Percentiles rank a stretch among this genome's conserved stretches.
phyloP scores from a whole-genome alignment of 2,797 vertebrate species.

The Antrozous pallidus region DNA sequence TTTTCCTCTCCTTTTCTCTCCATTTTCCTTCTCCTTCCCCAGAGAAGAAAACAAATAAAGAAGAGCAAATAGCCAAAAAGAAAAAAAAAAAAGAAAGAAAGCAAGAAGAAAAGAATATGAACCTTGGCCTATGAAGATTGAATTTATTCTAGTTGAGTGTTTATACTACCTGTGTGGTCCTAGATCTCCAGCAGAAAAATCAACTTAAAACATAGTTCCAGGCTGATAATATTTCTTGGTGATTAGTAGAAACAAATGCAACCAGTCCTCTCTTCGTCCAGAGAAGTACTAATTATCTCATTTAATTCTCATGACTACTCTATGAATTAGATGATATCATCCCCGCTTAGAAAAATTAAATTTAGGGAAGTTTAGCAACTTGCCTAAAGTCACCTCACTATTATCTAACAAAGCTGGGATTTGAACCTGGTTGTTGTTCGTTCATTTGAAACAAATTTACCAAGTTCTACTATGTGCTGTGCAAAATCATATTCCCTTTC shows the following conservation, averaged over 20 bases:
- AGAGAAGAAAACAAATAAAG: no score
- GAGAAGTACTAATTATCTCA: constrained; percentile 17
- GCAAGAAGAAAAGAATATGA: background rate
- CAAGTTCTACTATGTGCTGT: background rate
- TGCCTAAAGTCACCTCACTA: constrained; percentile 5
- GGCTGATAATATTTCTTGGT: background rate
- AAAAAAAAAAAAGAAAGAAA: no score
- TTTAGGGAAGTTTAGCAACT: constrained; percentile 8
- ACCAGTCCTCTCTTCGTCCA: background rate
- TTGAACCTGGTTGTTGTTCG: constrained; percentile 3
- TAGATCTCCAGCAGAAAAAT: constrained; percentile 29
- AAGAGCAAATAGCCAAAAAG: no score
- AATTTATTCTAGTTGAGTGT: background rate
- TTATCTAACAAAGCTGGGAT: constrained; percentile 25
- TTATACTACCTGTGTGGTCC: constrained; percentile 4
- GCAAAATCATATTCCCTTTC: background rate
- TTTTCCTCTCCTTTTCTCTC: no score
- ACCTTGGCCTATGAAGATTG: background rate
- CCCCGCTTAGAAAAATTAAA: constrained; percentile 14
- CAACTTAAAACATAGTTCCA: constrained; percentile 36
- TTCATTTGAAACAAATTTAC: background rate
- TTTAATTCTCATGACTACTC: constrained; percentile 24
- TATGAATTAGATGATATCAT: constrained; percentile 16
- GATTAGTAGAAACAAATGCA: constrained; percentile 34
- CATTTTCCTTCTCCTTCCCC: no score